A percentile compares a stretch with the other conserved stretches of the same genome.
Evolutionary conservation across 2,888 invertebrate species (phyloP).

Genomic region (Unio delphinus): DNA sequence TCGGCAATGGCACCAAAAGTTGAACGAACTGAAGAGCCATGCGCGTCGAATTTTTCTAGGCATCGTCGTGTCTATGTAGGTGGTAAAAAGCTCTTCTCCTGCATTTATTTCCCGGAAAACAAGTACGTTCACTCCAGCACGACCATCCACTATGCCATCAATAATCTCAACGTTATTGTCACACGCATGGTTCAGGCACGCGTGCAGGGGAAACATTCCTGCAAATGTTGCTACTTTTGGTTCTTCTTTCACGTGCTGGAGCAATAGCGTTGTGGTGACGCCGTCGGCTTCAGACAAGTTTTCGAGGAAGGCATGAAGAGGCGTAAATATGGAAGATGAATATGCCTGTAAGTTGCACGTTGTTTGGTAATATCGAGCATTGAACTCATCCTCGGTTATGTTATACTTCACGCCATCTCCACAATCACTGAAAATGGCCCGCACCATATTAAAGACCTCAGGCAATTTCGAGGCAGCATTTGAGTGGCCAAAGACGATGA

Average conservation of each 20-base stretch:
- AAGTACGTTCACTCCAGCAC: slow-evolving; percentile 54
- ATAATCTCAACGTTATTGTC: slow-evolving; percentile 61
- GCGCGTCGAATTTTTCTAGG: slow-evolving; percentile 56
- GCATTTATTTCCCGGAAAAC: slow-evolving; percentile 54
- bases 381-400: slow-evolving; percentile 58
- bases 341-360: slow-evolving; percentile 64
- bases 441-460: slow-evolving; percentile 43
- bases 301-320: slow-evolving; percentile 49
- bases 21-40: slow-evolving; percentile 65
- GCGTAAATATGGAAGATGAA: slow-evolving; percentile 44
- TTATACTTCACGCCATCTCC: slow-evolving; percentile 47
- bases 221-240: slow-evolving; percentile 51
- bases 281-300: slow-evolving; percentile 36
- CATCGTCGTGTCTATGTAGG: slow-evolving; percentile 62
- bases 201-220: slow-evolving; percentile 63
- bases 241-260: slow-evolving; percentile 42
- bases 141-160: slow-evolving; percentile 47
- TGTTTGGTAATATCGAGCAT: slow-evolving; percentile 61
- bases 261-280: slow-evolving; percentile 35
- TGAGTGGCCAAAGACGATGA: slow-evolving; percentile 55
- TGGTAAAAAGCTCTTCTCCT: slow-evolving; percentile 58
- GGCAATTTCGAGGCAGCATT: slow-evolving; percentile 51
- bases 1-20: slow-evolving; percentile 63
- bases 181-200: slow-evolving; percentile 64
- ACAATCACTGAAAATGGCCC: slow-evolving; percentile 49